Evolutionary conservation across 2,113 vertebrate genomes (phyloP).

Genomic region (Apus apus): DNA sequence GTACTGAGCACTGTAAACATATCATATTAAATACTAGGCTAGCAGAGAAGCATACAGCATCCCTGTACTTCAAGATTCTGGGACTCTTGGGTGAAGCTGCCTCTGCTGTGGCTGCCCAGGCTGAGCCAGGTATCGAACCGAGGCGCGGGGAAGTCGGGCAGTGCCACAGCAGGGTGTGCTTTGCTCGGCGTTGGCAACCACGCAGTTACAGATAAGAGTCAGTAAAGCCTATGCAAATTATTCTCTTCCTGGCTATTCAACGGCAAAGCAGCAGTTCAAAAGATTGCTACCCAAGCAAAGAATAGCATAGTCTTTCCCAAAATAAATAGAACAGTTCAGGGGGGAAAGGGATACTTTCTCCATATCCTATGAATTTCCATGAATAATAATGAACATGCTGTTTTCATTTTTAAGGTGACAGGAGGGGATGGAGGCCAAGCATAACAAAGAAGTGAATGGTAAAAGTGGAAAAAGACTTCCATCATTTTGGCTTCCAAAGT

Average conservation of each 20-base stretch:
- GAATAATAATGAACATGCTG: conserved; percentile 59
- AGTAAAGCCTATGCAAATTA: background rate
- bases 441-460: conserved; percentile 34
- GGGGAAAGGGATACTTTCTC: background rate
- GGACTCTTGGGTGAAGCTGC: background rate
- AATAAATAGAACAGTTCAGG: conserved; percentile 18
- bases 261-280: background rate
- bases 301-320: conserved; percentile 4
- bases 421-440: conserved; percentile 36
- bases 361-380: background rate
- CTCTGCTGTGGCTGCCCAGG: background rate
- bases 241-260: background rate
- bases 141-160: too few species aligned
- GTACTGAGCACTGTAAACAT: background rate
- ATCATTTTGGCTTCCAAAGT: conserved; percentile 16
- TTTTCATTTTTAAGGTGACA: conserved; percentile 66
- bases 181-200: background rate
- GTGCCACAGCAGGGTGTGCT: background rate
- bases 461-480: conserved; percentile 57
- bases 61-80: background rate
- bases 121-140: background rate
- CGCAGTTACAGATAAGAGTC: background rate
- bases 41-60: background rate
- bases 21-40: background rate
- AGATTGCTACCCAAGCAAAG: background rate